These are phyloP conservation scores for Hippocampus barbouri DNA, from an alignment of 2,113 vertebrate genomes.

Conservation along the genomic window DNA sequence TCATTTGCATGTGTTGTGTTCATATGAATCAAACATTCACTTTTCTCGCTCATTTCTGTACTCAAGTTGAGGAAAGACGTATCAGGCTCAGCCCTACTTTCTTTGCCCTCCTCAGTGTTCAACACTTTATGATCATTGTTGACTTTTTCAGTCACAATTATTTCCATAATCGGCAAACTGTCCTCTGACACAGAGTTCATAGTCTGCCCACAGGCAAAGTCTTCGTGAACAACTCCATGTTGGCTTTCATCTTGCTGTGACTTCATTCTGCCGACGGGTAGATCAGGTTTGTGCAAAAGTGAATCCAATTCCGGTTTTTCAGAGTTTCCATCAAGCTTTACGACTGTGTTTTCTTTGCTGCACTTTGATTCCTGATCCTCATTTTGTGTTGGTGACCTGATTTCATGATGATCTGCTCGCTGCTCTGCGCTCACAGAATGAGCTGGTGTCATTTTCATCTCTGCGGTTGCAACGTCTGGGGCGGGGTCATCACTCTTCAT, in stretches of 20 bases:
- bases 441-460: constrained; percentile 9
- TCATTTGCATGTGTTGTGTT: constrained; percentile 12
- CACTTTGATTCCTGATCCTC: constrained; percentile 15
- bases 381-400: constrained; percentile 16
- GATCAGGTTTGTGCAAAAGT: neutral
- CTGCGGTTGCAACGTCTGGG: neutral
- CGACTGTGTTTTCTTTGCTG: constrained; percentile 10
- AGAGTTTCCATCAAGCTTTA: constrained; percentile 7
- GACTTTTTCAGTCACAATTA: constrained; percentile 58
- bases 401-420: constrained; percentile 8
- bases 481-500: constrained; percentile 1
- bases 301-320: constrained; percentile 20
- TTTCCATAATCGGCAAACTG: constrained; percentile 55
- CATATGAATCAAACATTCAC: constrained; percentile 15
- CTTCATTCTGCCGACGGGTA: constrained; percentile 3
- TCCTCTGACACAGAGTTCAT: constrained; percentile 21
- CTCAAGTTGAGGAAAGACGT: constrained; percentile 3
- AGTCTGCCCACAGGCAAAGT: constrained; percentile 29
- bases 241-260: constrained; percentile 6
- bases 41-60: constrained; percentile 19
- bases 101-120: neutral
- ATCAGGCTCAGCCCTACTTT: constrained; percentile 14
- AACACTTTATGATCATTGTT: constrained; percentile 17
- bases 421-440: constrained; percentile 2
- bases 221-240: constrained; percentile 6